Evolutionary conservation across 2,797 vertebrate genomes (phyloP), one percentile per base, ranked within the genome.

Genomic region (Melanotaenia pygmaea): DNA sequence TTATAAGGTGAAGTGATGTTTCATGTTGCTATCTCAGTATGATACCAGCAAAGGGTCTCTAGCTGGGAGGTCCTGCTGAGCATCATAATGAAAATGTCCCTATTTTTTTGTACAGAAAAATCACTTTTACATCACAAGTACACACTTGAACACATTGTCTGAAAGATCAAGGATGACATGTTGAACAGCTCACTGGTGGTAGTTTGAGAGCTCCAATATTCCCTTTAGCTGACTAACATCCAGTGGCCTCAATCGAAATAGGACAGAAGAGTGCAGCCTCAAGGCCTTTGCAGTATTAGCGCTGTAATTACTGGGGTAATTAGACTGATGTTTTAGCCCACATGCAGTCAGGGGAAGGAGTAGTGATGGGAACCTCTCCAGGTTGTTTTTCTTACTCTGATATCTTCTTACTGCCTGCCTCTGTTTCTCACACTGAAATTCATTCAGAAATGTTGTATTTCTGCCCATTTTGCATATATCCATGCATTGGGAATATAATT

Each of bases 291-390:
- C 66, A 54, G 73, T 69, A 72, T 86, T 84, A 72, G 73, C 68
- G 12, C 59, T 54, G 67, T 77, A 70, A 91, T 90, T 82, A 74
- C 73, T 72, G 66, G 59, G 32, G 75, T 86, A 83, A 89, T 91
- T 89, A 87, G 72, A 54, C 64, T 75, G 71, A 81, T 38, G 57
- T 74, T 78, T 62, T 59, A 35, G 74, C 66, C 65, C 45, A 30
- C 5, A 35, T 74, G 66, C 63, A 84, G 66, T 69, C 72, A 54
- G 64, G 47, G 59, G 43, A 73, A 57, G 53, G 34, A 35, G 18
- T 13, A 62, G 16, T 43, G 74, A 74, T 59, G 73, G 66, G 76
- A 78, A 74, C 63, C 45, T 67, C 59, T 77, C 59, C 30, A 58
- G 69, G 58, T 54, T 43, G 53, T 72, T 68, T 82, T 65, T 57